Conservation (phyloP, 2,888 invertebrate species). For the Eumerus sabulonum region DNA sequence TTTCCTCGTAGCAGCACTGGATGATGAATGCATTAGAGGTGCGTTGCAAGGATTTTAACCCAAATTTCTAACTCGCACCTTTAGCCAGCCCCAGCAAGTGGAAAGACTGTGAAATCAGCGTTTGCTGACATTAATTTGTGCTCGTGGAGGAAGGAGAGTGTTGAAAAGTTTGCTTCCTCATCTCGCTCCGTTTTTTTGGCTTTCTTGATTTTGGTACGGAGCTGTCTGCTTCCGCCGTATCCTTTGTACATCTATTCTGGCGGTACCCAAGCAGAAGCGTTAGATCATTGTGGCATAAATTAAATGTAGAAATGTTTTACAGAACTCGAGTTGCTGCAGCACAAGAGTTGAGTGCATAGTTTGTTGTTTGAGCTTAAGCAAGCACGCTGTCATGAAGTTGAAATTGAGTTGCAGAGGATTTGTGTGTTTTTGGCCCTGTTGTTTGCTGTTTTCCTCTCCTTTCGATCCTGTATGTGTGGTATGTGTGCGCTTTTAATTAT, state of each 20-base stretch:
- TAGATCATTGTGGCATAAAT: constrained; percentile 57
- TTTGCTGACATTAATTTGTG: constrained; percentile 63
- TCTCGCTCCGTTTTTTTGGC: background rate
- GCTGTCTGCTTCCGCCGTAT: constrained; percentile 9
- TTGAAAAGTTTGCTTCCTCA: constrained; percentile 59
- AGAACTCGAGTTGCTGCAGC: background rate
- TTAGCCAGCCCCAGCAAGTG: background rate
- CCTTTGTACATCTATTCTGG: background rate
- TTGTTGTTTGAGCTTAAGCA: constrained; percentile 42
- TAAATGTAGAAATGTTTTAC: constrained; percentile 31
- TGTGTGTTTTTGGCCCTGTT: no score
- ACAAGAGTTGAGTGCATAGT: constrained; percentile 8
- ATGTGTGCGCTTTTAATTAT: background rate
- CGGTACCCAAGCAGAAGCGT: background rate
- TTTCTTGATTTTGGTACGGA: no score
- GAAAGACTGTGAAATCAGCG: constrained; percentile 20
- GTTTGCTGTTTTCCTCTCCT: background rate
- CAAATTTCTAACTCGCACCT: constrained; percentile 47
- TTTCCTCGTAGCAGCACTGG: constrained; percentile 16
- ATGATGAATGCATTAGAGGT: constrained; percentile 65
- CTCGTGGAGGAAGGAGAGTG: constrained; percentile 35
- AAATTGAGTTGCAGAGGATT: constrained; percentile 41
- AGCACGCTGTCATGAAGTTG: constrained; percentile 51
- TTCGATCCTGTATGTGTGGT: background rate
- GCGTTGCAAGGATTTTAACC: constrained; percentile 55